Evolutionary conservation across 35 echinoderm and acorn worm genomes (phyloP), one percentile per base, ranked within the genome.

Genomic region (Apostichopus japonicus): DNA sequence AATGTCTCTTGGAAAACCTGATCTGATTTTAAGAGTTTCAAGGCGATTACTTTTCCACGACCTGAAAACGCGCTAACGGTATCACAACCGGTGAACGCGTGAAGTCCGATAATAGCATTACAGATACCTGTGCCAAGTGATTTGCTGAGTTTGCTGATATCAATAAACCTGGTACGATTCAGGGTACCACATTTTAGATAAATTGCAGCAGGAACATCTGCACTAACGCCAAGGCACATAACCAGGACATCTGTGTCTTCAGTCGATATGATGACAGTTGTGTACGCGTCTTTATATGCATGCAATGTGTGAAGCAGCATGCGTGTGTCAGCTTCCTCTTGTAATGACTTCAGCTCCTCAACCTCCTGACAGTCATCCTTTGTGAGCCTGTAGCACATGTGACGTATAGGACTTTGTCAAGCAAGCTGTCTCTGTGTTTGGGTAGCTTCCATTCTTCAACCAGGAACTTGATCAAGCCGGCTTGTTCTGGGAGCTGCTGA

Each of bases 221-320:
- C 16, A 21, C 65, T 80, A 65, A 84, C 77, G 14, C 75, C 67
- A 4, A 96, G 54, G 5, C 86, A 44, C 1, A 93, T 93, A 16
- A 96, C 88, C 54, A 96, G 92, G 44, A 96, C 79, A 55, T 96
- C 95, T 55, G 51, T 94, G 52, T 96, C 88, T 56, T 91, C 86
- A n/a, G 22, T 75, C 19, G 33, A 15, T 9, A 93, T 53, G 5
- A 16, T 10, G 4, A 83, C 77, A 7, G n/a, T 14, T 5, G 72
- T 23, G 23, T 94, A 92, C 1, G 79, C 89, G 8, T 77, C 80
- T 10, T 79, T 22, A 53, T 4, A 7, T 27, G 79, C 92, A 91
- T 96, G 90, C 10, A 79, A 24, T 33, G 27, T 44, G 73, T 96
- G 93, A 6, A 96, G 90, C 2, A 95, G 17, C 8, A 95, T 90